Percentiles rank a stretch among this genome's conserved stretches.
phyloP scores from a whole-genome alignment of 2,888 invertebrate genomes.

The Melanophora roralis region DNA sequence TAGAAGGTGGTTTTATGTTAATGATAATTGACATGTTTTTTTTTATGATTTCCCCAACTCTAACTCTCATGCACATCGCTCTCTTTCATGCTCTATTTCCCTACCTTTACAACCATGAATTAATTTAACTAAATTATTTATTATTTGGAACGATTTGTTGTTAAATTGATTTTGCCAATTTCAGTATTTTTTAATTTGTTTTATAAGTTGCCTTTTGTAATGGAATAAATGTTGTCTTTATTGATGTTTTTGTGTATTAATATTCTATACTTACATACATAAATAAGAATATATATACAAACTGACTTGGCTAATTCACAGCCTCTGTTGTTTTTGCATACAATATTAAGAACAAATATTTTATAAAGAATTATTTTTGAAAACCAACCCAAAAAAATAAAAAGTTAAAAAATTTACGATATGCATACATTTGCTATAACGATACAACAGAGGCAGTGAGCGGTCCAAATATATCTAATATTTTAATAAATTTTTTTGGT shows the following conservation, averaged over 20 bases:
- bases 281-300: no score
- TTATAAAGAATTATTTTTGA: no score
- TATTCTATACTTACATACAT: no score
- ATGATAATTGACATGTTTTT: background rate
- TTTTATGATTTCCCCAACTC: background rate
- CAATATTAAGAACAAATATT: no score
- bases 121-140: background rate
- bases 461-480: no score
- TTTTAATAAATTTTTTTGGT: no score
- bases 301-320: no score
- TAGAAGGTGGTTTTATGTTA: conserved; percentile 11
- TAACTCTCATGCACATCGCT: background rate
- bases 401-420: no score
- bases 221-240: conserved; percentile 50
- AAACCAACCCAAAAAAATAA: no score
- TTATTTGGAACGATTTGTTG: background rate
- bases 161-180: conserved; percentile 16
- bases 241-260: conserved; percentile 44
- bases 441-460: no score
- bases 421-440: no score
- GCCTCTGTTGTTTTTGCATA: no score
- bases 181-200: conserved; percentile 15
- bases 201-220: conserved; percentile 42
- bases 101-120: background rate
- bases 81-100: background rate